Conservation (phyloP, 2,888 invertebrate genomes). For the Parasteatoda lunata region DNA sequence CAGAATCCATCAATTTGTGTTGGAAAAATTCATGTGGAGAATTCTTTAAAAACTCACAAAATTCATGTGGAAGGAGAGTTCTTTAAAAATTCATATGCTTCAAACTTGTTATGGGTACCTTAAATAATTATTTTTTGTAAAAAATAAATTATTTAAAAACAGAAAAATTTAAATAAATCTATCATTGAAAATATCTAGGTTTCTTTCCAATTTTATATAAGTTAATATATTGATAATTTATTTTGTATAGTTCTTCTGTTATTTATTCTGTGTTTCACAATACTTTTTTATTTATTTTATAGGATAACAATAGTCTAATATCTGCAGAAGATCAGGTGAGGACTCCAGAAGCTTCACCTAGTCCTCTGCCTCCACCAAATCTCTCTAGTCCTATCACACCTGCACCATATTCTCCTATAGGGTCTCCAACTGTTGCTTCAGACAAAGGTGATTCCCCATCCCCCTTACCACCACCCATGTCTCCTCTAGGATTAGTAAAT, state of each 20-base stretch:
- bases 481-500: constrained; percentile 60
- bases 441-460: constrained; percentile 76
- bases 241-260: neutral
- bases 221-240: neutral
- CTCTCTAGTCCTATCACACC: constrained; percentile 52
- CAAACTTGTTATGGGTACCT: too few relatives aligned
- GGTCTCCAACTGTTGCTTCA: constrained; percentile 38
- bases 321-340: constrained; percentile 61
- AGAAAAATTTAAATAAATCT: too few relatives aligned
- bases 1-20: too few relatives aligned
- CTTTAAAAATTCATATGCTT: too few relatives aligned
- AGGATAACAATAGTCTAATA: constrained; percentile 46
- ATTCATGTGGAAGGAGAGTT: too few relatives aligned
- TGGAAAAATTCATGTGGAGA: too few relatives aligned
- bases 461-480: constrained; percentile 73
- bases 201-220: too few relatives aligned
- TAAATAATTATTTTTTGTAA: too few relatives aligned
- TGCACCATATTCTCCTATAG: constrained; percentile 59
- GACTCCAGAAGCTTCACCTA: constrained; percentile 64
- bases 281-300: constrained; percentile 2
- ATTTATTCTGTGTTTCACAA: neutral
- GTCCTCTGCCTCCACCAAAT: constrained; percentile 70
- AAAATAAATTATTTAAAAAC: too few relatives aligned
- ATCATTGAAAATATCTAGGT: too few relatives aligned
- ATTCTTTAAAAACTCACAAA: too few relatives aligned